Conservation (phyloP, 2,888 invertebrate species). For the Ypsolopha sequella region DNA sequence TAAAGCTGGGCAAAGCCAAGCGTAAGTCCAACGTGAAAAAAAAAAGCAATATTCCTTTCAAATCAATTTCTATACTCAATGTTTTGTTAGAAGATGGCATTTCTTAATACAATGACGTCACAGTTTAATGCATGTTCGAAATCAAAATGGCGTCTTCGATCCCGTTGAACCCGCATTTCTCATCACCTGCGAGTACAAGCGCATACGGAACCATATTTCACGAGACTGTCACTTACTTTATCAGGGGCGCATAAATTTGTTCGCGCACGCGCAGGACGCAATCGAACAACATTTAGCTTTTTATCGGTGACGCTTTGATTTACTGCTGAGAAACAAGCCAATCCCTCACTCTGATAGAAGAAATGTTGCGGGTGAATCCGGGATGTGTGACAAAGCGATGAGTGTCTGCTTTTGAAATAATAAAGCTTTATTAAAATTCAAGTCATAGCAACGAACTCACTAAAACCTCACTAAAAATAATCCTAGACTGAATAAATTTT, state of each 20-base stretch:
- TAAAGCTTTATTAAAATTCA: background rate
- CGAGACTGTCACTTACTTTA: constrained; percentile 52
- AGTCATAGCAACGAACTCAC: background rate
- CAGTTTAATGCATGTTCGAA: no score
- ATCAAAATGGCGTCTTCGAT: no score
- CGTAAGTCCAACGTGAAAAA: no score
- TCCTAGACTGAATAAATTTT: no score
- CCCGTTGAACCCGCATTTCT: background rate
- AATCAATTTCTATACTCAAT: no score
- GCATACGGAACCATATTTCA: constrained; percentile 39
- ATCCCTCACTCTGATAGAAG: constrained; percentile 64
- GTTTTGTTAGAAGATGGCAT: no score
- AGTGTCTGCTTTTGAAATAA: background rate
- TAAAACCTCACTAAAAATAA: background rate
- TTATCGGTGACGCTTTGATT: constrained; percentile 61
- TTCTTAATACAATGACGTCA: no score
- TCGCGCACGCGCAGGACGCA: constrained; percentile 29
- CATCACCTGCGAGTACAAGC: background rate
- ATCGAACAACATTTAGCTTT: constrained; percentile 69
- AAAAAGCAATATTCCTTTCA: no score
- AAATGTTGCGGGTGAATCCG: constrained; percentile 2
- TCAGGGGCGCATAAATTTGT: constrained; percentile 61
- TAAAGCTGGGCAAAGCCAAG: no score
- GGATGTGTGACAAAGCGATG: background rate
- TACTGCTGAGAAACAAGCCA: constrained; percentile 42